A percentile compares a stretch with the other conserved stretches of the same genome.
Evolutionary conservation across 2,888 invertebrate genomes (phyloP).

Genomic region (Cryptus viduatorius): DNA sequence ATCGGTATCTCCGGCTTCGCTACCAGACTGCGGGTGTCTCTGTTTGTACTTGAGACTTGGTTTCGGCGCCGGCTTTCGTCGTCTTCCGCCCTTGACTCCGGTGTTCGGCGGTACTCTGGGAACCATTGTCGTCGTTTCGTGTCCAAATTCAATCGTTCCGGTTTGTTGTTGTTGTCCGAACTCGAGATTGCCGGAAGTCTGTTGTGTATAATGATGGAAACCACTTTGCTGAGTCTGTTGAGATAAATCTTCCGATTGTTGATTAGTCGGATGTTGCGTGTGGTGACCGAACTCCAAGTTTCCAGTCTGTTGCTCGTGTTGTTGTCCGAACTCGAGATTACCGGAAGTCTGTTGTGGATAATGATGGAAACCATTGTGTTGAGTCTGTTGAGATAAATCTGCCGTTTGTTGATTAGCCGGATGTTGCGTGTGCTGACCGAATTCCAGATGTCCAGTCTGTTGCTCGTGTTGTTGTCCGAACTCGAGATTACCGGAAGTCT

Average conservation of each 20-base stretch:
- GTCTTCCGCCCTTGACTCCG: slow-evolving; percentile 43
- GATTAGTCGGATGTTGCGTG: slow-evolving; percentile 60
- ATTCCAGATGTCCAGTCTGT: slow-evolving; percentile 53
- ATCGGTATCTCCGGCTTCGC: slow-evolving; percentile 32
- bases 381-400: slow-evolving; percentile 75
- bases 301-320: slow-evolving; percentile 64
- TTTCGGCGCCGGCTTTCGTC: slow-evolving; percentile 73
- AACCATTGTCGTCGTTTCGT: slow-evolving; percentile 32
- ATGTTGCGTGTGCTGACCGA: slow-evolving; percentile 48
- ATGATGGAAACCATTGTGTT: slow-evolving; percentile 38
- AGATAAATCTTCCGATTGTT: slow-evolving; percentile 62
- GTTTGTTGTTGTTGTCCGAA: slow-evolving; percentile 19
- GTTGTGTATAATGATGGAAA: slow-evolving; percentile 47
- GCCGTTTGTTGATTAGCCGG: slow-evolving; percentile 68
- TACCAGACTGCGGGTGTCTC: slow-evolving; percentile 21
- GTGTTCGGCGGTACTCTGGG: slow-evolving; percentile 21
- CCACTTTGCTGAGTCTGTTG: slow-evolving; percentile 24
- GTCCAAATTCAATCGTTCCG: slow-evolving; percentile 28
- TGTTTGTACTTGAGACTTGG: slow-evolving; percentile 67
- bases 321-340: slow-evolving; percentile 20
- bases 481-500: slow-evolving; percentile 23
- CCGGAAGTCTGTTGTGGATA: slow-evolving; percentile 37
- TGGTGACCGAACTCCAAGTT: slow-evolving; percentile 65
- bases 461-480: slow-evolving; percentile 56
- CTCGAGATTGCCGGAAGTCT: slow-evolving; percentile 56